A percentile compares a stretch with the other conserved stretches of the same genome.
These are phyloP conservation scores for Microtus montanus DNA, from an alignment of 2,113 vertebrate species.

Conservation along the genomic window DNA sequence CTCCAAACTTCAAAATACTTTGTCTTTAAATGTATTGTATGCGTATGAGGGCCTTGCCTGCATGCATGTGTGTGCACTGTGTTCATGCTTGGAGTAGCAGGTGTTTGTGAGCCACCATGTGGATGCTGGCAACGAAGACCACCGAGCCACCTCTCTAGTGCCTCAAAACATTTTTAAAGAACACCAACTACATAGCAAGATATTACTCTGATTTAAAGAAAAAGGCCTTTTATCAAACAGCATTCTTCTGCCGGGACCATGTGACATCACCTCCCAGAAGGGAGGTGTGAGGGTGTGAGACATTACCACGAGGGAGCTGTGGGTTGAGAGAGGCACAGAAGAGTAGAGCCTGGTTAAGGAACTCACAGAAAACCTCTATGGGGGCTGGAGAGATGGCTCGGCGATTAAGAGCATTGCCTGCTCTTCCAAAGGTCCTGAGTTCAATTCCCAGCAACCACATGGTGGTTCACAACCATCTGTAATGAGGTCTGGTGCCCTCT, in stretches of 20 bases:
- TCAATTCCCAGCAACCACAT: too few species aligned
- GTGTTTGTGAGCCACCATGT: background rate
- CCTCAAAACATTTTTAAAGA: background rate
- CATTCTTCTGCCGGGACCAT: background rate
- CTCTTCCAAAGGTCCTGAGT: too few species aligned
- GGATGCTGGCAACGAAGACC: background rate
- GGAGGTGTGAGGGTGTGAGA: background rate
- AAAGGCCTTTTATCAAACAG: background rate
- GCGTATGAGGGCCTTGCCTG: background rate
- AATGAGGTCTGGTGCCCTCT: too few species aligned
- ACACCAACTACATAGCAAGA: background rate
- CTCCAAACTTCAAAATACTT: slow-evolving; percentile 22
- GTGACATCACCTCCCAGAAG: background rate
- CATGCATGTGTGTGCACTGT: background rate
- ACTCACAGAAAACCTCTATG: background rate
- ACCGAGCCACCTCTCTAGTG: background rate
- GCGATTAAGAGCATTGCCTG: too few species aligned
- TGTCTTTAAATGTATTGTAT: background rate
- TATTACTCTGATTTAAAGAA: background rate
- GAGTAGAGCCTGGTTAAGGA: background rate
- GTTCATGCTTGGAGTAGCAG: background rate
- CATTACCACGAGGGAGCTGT: too few species aligned
- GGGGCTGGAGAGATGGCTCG: background rate
- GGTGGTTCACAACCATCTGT: too few species aligned
- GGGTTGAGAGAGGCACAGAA: background rate